Percentiles rank a stretch among this genome's conserved stretches.
phyloP scores from a whole-genome alignment of 2,113 vertebrate species.

The Euleptes europaea region DNA sequence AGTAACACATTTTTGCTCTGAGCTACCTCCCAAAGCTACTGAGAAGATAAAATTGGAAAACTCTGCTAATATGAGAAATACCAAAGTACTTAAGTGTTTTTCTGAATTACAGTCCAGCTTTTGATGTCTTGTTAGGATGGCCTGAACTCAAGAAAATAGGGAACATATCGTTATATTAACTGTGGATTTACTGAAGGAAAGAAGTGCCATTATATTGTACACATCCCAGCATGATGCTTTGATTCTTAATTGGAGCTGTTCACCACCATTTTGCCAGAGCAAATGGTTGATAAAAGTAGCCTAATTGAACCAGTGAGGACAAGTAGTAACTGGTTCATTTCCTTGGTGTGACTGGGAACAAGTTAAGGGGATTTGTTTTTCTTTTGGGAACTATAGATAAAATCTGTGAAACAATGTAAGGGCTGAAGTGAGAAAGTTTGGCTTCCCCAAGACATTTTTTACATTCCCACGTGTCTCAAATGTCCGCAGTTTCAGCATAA shows the following conservation, averaged over 20 bases:
- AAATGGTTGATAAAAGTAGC: not conserved
- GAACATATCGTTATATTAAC: not conserved
- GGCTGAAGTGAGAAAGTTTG: constrained; percentile 44
- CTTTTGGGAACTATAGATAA: constrained; percentile 24
- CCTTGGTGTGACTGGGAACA: constrained; percentile 6
- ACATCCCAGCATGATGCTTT: not conserved
- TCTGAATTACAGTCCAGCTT: not conserved
- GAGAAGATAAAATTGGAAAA: not conserved
- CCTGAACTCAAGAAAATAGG: not conserved
- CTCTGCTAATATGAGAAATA: not conserved
- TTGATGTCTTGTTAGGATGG: not conserved
- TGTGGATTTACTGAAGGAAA: not conserved
- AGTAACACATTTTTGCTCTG: no score
- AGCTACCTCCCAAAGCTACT: no score
- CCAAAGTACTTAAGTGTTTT: not conserved
- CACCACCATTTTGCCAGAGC: not conserved
- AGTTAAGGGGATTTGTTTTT: not conserved
- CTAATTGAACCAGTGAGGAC: not conserved
- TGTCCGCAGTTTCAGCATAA: constrained; percentile 54
- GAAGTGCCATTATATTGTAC: not conserved
- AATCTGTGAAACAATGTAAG: constrained; percentile 36
- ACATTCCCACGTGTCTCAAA: constrained; percentile 62
- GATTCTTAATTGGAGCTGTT: not conserved
- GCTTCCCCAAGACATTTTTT: constrained; percentile 54
- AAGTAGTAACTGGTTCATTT: not conserved